Base-by-base conservation (phyloP, 2,888 invertebrate genomes). In the Drosophila basisetae region DNA sequence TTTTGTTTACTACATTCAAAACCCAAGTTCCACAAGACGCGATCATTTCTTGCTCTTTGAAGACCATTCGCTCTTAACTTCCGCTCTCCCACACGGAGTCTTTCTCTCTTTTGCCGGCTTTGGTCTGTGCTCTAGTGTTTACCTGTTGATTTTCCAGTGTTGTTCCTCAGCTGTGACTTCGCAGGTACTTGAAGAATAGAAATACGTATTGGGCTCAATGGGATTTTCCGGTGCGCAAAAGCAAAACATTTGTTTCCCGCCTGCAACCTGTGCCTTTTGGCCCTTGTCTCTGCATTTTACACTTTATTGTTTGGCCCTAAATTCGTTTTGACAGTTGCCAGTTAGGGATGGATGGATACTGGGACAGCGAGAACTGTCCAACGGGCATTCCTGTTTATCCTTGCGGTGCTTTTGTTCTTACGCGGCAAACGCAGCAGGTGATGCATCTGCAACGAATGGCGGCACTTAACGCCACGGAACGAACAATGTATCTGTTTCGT, bases 391-490 rank as follows among this genome's bases (percentile, higher is more conserved):
- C 74, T 75, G 77, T 76, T 79, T 85, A 83, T 85, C 86, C 90
- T 86, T 83, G 86, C 86, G 89, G 84, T 79, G 79, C 75, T 71
- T 90, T 90, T 86, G 90, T 83, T 64, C 43, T 61, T 59, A 39
- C 52, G 61, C 52, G 60, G 52, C 70, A 47, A 64, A 43, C 58
- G 60, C 30, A 41, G 43, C 82, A 81, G 86, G 74, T 90, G 79
- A 72, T 56, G 71, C 68, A 55, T 64, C 74, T 67, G 71, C 69
- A 81, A 59, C 88, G 76, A 90, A 90, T 81, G 53, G 71, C 61
- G 70, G 69, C 79, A 89, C 89, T 90, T 86, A 87, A 87, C 89
- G 86, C 89, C 86, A 60, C 61, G 60, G n/a, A 35, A 35, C n/a
- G 41, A 28, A 41, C 13, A 66, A 71, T 64, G 67, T 43, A 54